Conservation (phyloP, 2,797 vertebrate genomes). For the Podargus strigoides region DNA sequence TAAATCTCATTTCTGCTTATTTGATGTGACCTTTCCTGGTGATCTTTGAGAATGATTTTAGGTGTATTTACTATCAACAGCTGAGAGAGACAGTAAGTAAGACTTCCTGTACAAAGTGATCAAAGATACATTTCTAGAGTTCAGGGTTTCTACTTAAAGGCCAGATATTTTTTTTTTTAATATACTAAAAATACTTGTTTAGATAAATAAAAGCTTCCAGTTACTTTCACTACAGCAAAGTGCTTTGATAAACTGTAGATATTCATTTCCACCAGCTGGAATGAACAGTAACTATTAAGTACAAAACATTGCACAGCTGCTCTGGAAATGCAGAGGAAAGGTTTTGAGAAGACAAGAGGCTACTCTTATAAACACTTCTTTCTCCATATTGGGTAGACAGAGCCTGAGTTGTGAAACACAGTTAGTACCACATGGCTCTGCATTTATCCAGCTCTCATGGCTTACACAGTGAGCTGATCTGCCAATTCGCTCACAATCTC, state of each 20-base stretch:
- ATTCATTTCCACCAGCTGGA: not conserved
- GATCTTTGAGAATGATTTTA: not conserved
- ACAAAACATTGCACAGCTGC: not conserved
- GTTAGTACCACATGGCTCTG: not conserved
- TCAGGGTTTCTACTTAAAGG: not conserved
- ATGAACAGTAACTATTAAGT: not conserved
- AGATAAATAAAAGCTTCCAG: not conserved
- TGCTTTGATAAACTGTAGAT: not conserved
- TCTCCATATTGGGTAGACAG: not conserved
- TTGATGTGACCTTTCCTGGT: not conserved
- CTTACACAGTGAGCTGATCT: not conserved
- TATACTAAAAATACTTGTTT: not conserved
- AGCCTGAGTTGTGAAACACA: not conserved
- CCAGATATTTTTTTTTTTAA: not conserved
- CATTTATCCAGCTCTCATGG: not conserved
- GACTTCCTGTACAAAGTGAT: not conserved
- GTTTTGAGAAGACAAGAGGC: not conserved
- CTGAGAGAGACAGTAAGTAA: not conserved
- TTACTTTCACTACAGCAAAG: not conserved
- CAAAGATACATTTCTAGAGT: not conserved
- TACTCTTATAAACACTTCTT: not conserved
- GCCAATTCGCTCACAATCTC: not conserved
- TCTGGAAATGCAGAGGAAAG: not conserved
- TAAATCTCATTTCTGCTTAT: not conserved
- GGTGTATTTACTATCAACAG: not conserved